phyloP scores from a whole-genome alignment of 1,140 invertebrate genomes.

The Bacillus rossius region DNA sequence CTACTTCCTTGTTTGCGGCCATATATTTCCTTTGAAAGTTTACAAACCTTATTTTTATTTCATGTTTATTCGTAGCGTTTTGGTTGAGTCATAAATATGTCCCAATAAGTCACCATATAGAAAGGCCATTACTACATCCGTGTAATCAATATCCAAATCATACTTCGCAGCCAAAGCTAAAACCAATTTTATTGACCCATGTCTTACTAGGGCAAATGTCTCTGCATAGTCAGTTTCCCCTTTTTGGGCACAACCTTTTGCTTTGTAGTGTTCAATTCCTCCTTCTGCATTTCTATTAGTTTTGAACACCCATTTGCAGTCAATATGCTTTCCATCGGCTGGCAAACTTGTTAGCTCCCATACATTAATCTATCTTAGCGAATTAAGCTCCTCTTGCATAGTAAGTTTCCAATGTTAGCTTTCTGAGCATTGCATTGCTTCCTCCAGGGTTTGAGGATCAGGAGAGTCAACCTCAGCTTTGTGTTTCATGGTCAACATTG shows the following conservation, averaged over 20 bases:
- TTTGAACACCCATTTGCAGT: conserved; percentile 38
- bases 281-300: conserved; percentile 28
- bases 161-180: conserved; percentile 34
- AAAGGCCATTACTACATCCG: conserved; percentile 40
- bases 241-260: conserved; percentile 33
- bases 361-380: conserved; percentile 34
- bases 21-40: conserved; percentile 24
- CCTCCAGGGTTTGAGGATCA: conserved; percentile 11
- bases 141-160: conserved; percentile 30
- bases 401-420: conserved; percentile 31
- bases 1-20: conserved; percentile 20
- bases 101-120: conserved; percentile 36
- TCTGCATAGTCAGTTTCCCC: conserved; percentile 38
- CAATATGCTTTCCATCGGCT: conserved; percentile 17
- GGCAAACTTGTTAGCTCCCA: conserved; percentile 36
- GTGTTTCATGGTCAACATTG: conserved; percentile 4
- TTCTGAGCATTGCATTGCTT: neutral
- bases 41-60: conserved; percentile 16
- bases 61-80: conserved; percentile 29
- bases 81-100: conserved; percentile 38
- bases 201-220: conserved; percentile 35
- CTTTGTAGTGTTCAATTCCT: conserved; percentile 34
- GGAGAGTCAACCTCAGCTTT: neutral
- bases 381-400: conserved; percentile 36
- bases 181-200: conserved; percentile 36